Conservation (phyloP, 2,797 vertebrate species). For the Gymnocypris eckloni region DNA sequence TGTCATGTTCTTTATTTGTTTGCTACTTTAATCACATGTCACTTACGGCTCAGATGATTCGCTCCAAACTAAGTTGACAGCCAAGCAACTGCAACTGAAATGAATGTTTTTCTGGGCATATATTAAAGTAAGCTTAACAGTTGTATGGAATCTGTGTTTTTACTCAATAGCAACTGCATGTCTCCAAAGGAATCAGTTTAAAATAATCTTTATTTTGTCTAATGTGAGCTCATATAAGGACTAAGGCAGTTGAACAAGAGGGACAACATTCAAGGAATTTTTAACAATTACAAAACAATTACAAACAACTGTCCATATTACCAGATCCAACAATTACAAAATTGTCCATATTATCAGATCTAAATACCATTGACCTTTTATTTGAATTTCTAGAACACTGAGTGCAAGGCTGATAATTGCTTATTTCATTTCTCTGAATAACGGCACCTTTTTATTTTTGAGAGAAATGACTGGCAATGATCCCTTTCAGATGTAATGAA, state of each 20-base stretch:
- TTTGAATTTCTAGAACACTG: background rate
- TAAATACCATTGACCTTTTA: constrained; percentile 3
- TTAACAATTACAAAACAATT: constrained; percentile 7
- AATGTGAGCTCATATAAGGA: background rate
- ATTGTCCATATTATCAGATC: background rate
- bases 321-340: constrained; percentile 7
- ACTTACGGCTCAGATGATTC: background rate
- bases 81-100: no score
- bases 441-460: background rate
- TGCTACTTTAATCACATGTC: background rate
- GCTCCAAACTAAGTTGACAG: no score
- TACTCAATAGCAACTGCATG: background rate
- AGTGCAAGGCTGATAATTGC: constrained; percentile 9
- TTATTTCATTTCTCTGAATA: constrained; percentile 13
- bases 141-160: background rate
- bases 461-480: background rate
- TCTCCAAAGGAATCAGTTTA: background rate
- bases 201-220: constrained; percentile 11
- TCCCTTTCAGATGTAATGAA: constrained; percentile 9
- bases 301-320: constrained; percentile 2
- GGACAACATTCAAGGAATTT: constrained; percentile 2
- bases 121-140: background rate
- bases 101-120: background rate
- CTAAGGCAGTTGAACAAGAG: background rate
- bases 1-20: background rate